A percentile compares a stretch with the other conserved stretches of the same genome.
phyloP scores from a whole-genome alignment of 2,888 invertebrate genomes.

The Tethea ocularis region DNA sequence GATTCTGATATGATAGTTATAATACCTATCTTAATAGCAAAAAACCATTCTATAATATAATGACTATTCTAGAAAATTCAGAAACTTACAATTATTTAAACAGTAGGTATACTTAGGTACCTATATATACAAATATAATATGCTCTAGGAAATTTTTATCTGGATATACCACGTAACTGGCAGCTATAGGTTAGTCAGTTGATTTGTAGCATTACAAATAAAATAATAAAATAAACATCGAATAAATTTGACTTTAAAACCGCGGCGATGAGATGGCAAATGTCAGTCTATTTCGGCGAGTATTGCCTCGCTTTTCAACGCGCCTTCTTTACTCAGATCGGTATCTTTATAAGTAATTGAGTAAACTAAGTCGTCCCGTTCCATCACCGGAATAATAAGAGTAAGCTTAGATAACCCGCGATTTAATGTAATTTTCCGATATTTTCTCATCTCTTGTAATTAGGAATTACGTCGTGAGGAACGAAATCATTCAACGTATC shows the following conservation, averaged over 20 bases:
- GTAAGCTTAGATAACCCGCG: conserved; percentile 63
- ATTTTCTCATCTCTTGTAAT: conserved; percentile 61
- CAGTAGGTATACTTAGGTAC: too few relatives aligned
- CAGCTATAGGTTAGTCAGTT: too few relatives aligned
- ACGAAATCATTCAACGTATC: conserved; percentile 49
- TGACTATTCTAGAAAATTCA: background rate
- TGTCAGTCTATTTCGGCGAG: conserved; percentile 32
- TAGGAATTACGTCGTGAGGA: conserved; percentile 54
- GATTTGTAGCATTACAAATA: background rate
- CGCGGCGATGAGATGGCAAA: conserved; percentile 37
- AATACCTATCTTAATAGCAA: too few relatives aligned
- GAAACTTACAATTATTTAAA: background rate
- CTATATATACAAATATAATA: too few relatives aligned
- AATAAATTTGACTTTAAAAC: conserved; percentile 30
- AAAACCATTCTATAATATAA: background rate
- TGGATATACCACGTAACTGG: too few relatives aligned
- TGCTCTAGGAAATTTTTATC: too few relatives aligned
- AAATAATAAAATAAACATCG: conserved; percentile 22
- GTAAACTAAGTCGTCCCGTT: conserved; percentile 66
- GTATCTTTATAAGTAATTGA: conserved; percentile 75
- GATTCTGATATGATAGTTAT: conserved; percentile 35
- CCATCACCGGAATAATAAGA: conserved; percentile 66
- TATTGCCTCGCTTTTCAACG: conserved; percentile 34
- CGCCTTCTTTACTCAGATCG: conserved; percentile 62
- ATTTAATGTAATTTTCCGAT: conserved; percentile 65